Evolutionary conservation across 2,113 vertebrate genomes (phyloP), one percentile per base, ranked within the genome.

Genomic region (Nannospalax galili): DNA sequence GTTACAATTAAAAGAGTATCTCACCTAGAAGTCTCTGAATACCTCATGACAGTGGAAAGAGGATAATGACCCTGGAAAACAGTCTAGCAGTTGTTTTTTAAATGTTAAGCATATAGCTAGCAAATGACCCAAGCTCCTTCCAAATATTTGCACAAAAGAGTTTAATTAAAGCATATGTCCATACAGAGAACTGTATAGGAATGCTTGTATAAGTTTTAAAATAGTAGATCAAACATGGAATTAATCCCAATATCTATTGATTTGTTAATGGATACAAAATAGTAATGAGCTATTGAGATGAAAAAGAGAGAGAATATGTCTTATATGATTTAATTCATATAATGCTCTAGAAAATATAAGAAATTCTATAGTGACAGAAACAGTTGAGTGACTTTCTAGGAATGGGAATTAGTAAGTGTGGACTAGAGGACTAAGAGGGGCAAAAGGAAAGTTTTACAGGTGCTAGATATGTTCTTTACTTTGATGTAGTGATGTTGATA

Each of bases 201-300:
- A 69, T 28, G 1, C 82, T 78, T 37, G 69, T 67, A 81, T 45
- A 73, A 72, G 35, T 52, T 79, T 92, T 80, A 35, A n/a, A n/a
- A 65, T 17, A 70, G 52, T 70, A 90, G 10, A 69, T 0, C 52
- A 92, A 75, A 84, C 65, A 26, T 81, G 19, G 40, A 58, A 74
- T 84, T 30, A 64, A 56, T 15, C 1, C 20, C 35, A 48, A 72
- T 94, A 16, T 72, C 32, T 35, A 77, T 17, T 74, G 52, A 84
- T 15, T 75, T 91, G 28, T 70, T 91, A 92, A 92, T 75, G 22
- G 48, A 26, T 82, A 67, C 74, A 62, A 81, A 77, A 81, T 60
- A n/a, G 7, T 45, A 75, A 81, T 78, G 26, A 78, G 60, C 8
- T 92, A 45, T 84, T 87, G 52, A 40, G 20, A 10, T 19, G 28